A percentile compares a stretch with the other conserved stretches of the same genome.
phyloP scores from a whole-genome alignment of 2,113 vertebrate genomes.

The Lepus timidus region DNA sequence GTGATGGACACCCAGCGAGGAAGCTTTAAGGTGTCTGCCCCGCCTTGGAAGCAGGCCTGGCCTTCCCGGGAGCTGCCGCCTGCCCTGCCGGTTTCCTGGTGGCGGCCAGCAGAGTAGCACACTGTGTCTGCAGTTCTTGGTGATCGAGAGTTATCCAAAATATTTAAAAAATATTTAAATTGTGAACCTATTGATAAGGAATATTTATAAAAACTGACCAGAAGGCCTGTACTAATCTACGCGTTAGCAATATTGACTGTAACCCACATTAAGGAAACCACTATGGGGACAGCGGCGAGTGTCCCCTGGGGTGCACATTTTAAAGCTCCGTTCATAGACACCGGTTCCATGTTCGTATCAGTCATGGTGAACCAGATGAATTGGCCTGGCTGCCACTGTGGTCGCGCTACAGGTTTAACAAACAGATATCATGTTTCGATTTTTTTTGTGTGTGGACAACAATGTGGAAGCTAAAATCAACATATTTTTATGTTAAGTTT shows the following conservation, averaged over 20 bases:
- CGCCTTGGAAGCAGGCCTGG: slow-evolving; percentile 77
- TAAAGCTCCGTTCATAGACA: slow-evolving; percentile 76
- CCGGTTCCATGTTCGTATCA: slow-evolving; percentile 83
- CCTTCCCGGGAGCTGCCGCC: slow-evolving; percentile 71
- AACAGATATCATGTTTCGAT: slow-evolving; percentile 88
- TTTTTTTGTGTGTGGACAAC: slow-evolving; percentile 88
- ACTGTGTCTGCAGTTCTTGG: slow-evolving; percentile 82
- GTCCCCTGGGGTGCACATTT: slow-evolving; percentile 83
- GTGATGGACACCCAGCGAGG: slow-evolving; percentile 69
- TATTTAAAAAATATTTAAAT: slow-evolving; percentile 84
- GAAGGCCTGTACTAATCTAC: slow-evolving; percentile 87
- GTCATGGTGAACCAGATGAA: slow-evolving; percentile 85
- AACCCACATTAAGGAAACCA: slow-evolving; percentile 77
- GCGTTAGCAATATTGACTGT: slow-evolving; percentile 88
- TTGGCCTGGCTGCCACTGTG: slow-evolving; percentile 89
- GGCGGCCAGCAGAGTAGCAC: slow-evolving; percentile 85
- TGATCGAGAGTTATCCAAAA: slow-evolving; percentile 81
- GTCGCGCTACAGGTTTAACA: slow-evolving; percentile 86
- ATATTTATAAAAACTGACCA: slow-evolving; percentile 88
- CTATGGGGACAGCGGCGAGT: slow-evolving; percentile 69
- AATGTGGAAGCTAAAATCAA: slow-evolving; percentile 90
- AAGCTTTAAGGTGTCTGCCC: slow-evolving; percentile 78
- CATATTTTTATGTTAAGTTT: slow-evolving; percentile 99
- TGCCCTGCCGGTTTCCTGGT: slow-evolving; percentile 58
- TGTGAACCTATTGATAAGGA: slow-evolving; percentile 86